Conservation (phyloP, 2,797 vertebrate genomes). For the Pangasius djambal region DNA sequence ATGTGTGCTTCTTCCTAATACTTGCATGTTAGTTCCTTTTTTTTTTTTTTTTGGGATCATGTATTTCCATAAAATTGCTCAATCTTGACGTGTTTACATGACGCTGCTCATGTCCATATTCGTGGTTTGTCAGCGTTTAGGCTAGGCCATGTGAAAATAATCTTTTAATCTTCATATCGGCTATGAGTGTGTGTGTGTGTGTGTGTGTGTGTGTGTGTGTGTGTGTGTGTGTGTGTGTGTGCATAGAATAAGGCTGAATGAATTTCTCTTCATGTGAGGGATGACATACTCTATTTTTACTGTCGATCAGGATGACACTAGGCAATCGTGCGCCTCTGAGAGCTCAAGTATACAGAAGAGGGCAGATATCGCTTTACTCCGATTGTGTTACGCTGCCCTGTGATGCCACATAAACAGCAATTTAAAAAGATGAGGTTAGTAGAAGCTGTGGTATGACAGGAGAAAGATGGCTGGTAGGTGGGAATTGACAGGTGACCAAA, state of each 20-base stretch:
- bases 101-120: neutral
- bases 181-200: neutral
- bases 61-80: conserved; percentile 8
- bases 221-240: neutral
- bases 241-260: neutral
- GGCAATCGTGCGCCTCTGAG: too few relatives aligned
- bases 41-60: neutral
- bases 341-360: neutral
- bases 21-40: neutral
- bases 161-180: conserved; percentile 8
- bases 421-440: neutral
- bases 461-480: neutral
- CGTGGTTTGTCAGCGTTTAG: conserved; percentile 2
- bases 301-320: neutral
- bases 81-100: neutral
- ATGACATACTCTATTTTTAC: neutral
- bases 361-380: neutral
- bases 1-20: neutral
- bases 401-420: neutral
- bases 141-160: neutral
- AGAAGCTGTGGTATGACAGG: neutral
- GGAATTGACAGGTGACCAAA: neutral
- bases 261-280: neutral
- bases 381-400: neutral
- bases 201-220: neutral